Evolutionary conservation across 2,113 vertebrate genomes (phyloP), one percentile per base, ranked within the genome.

Genomic region (Phyllostomus hastatus): DNA sequence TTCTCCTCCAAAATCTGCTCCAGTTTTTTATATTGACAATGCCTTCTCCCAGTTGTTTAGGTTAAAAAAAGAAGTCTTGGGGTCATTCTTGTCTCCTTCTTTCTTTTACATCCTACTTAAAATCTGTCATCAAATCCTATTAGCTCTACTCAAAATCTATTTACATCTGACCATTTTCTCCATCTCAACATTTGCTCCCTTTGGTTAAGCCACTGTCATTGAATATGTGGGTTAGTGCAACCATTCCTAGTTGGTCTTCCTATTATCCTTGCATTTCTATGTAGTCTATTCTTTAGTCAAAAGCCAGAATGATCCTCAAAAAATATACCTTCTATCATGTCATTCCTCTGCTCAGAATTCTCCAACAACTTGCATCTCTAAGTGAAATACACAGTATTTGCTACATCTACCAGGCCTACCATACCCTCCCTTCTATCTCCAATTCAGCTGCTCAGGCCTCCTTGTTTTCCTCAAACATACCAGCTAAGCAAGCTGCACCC

Each of bases 41-140:
- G n/a, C 7, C 35, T 31, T 33, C 33, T 80, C 75, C 66, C 12
- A 12, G 52, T 33, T 48, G 14, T 70, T 80, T n/a, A 59, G 24
- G 22, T 24, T 57, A 22, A 57, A 57, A 52, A 59, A 54, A 59
- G 67, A 80, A 35, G 61, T 24, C 66, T 22, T 75, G 87, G 46
- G 28, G 64, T 83, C 12, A 38, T 84, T 20, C 31, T 28, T 41
- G 22, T 72, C 11, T 95, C 43, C 43, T 4, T 81, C 50, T 52
- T 95, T 33, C 76, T 72, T 38, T 88, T 59, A 75, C 57, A 86
- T 81, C 69, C 43, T 73, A 89, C 41, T 70, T 85, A 50, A 76
- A 54, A 70, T 64, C 41, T 76, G 50, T 57, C 59, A 85, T n/a
- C 28, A 54, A 91, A 35, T 66, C 24, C 66, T 76, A 70, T 41